Percentiles rank a stretch among this genome's conserved stretches.
These are phyloP conservation scores for Rhimphoctona megacephalus DNA, from an alignment of 2,888 invertebrate species.

Conservation along the genomic window DNA sequence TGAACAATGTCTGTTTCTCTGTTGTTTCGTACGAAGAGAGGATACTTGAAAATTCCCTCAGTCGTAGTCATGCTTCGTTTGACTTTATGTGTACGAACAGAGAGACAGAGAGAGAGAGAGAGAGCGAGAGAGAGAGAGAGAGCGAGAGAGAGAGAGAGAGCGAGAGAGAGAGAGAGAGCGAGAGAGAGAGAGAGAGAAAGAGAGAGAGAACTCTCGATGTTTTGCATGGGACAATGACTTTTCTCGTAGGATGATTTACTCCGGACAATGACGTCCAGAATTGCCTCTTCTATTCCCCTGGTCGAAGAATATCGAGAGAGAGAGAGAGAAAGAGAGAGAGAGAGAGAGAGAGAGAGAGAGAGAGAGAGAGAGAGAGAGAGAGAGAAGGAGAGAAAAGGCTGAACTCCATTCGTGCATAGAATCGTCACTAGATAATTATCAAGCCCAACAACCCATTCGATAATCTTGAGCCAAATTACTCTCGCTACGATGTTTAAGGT, in stretches of 20 bases:
- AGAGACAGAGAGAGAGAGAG: neutral
- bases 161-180: no score
- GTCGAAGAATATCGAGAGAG: neutral
- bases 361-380: neutral
- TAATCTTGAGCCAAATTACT: slow-evolving; percentile 47
- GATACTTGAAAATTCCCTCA: slow-evolving; percentile 50
- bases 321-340: slow-evolving; percentile 8
- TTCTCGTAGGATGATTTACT: slow-evolving; percentile 57
- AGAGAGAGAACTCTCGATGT: slow-evolving; percentile 11
- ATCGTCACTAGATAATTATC: slow-evolving; percentile 52
- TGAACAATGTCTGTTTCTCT: slow-evolving; percentile 35
- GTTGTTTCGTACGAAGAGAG: slow-evolving; percentile 17
- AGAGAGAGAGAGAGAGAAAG: slow-evolving; percentile 1
- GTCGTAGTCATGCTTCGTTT: slow-evolving; percentile 14
- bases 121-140: neutral
- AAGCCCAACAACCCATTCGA: slow-evolving; percentile 44
- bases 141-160: neutral
- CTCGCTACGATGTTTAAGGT: slow-evolving; percentile 22
- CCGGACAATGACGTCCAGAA: slow-evolving; percentile 55
- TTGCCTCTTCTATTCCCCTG: slow-evolving; percentile 24
- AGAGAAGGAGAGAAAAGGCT: neutral
- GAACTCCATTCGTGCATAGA: neutral
- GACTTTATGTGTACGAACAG: slow-evolving; percentile 23
- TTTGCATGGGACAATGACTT: slow-evolving; percentile 51
- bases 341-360: neutral